Conservation (phyloP, 2,113 vertebrate species). For the Felis chaus region DNA sequence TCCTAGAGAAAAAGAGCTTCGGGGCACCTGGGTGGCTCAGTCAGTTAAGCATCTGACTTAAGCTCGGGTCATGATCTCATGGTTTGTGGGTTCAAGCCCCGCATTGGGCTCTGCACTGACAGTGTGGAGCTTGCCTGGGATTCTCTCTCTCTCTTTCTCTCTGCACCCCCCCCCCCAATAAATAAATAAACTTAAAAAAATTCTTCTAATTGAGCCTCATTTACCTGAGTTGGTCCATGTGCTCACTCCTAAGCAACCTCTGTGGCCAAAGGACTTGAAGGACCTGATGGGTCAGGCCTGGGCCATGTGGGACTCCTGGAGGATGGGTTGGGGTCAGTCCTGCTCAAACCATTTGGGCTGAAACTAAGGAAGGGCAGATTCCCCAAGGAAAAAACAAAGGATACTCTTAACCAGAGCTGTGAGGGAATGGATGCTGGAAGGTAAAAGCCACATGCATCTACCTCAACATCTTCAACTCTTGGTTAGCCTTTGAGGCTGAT, state of each 20-base stretch:
- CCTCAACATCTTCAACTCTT: background rate
- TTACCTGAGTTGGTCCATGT: background rate
- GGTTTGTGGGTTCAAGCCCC: too few species aligned
- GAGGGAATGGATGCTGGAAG: background rate
- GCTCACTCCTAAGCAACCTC: background rate
- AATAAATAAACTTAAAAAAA: background rate
- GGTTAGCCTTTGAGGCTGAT: background rate
- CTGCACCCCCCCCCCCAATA: too few species aligned
- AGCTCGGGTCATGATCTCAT: too few species aligned
- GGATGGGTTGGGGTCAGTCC: background rate
- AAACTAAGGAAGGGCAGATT: background rate
- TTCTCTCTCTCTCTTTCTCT: too few species aligned
- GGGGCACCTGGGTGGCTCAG: too few species aligned
- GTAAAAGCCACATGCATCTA: background rate
- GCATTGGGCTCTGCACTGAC: too few species aligned
- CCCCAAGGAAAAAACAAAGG: background rate
- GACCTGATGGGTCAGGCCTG: background rate
- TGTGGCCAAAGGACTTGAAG: background rate
- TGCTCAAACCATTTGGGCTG: background rate
- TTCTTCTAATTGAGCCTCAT: background rate
- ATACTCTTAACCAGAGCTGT: background rate
- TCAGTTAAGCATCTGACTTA: too few species aligned
- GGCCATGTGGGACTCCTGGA: background rate
- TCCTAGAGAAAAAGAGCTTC: background rate
- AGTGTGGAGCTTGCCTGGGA: too few species aligned